Evolutionary conservation across 2,113 vertebrate genomes (phyloP).

Genomic region (Phocoena sinus): DNA sequence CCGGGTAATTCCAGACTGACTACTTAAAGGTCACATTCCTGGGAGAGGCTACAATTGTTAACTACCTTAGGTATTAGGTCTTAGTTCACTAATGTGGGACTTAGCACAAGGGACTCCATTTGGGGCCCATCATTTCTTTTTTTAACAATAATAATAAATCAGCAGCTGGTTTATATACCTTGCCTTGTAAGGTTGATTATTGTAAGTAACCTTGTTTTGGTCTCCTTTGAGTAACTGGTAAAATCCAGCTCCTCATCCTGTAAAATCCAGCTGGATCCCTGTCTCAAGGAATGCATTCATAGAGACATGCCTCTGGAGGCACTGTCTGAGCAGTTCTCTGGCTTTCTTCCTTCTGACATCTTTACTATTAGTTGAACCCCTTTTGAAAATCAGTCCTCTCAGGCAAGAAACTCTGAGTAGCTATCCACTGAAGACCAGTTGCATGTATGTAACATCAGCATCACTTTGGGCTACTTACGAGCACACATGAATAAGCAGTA

Average conservation of each 20-base stretch:
- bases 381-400: neutral
- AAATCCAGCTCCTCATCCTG: neutral
- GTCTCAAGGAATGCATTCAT: neutral
- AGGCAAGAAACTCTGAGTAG: neutral
- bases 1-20: neutral
- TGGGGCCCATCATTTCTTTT: neutral
- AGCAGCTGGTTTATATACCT: neutral
- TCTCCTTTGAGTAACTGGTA: neutral
- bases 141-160: neutral
- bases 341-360: neutral
- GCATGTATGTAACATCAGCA: neutral
- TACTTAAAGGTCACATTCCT: neutral
- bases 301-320: neutral
- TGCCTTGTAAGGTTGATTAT: neutral
- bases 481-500: slow-evolving; percentile 51
- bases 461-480: slow-evolving; percentile 41
- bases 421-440: neutral
- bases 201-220: neutral
- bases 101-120: neutral
- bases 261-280: neutral
- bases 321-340: neutral
- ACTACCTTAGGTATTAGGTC: neutral
- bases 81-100: neutral
- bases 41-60: neutral
- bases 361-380: neutral